Base-by-base conservation (phyloP, 2,113 vertebrate species). In the Dipodomys merriami region DNA sequence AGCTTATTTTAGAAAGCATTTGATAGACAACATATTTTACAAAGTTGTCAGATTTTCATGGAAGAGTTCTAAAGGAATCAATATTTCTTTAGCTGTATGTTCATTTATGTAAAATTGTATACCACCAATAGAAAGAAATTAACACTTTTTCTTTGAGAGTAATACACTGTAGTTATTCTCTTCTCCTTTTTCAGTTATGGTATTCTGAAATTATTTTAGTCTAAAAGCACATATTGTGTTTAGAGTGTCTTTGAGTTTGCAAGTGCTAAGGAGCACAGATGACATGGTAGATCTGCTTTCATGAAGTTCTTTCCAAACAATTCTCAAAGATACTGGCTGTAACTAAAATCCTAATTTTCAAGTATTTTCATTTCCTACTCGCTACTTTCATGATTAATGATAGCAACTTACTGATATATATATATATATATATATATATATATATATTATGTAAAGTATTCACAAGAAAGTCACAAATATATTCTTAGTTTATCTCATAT, bases 301-400 rank as follows among this genome's bases (percentile, higher is more conserved):
- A 78, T 1, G 4, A 15, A 91, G 29, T 88, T 44, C 22, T 33
- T 71, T 53, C 29, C 49, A 15, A 27, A 29, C 27, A 72, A 19
- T 89, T 80, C 1, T 20, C 62, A 90, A 88, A 16, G 11, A 33
- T 27, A 33, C 5, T 15, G n/a, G 25, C 39, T 39, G 3, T 35
- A 91, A 35, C 12, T 90, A 23, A 87, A 18, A 30, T 60, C 20
- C 71, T 7, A 96, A 85, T 33, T 90, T 83, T 57, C 22, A 95
- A 86, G 30, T 68, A 35, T 39, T 46, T 86, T 53, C 1, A 3
- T 64, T 64, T 67, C 12, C 39, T 77, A 29, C 9, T 33, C 6
- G 77, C 60, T 91, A 72, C 27, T 89, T 91, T 89, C 23, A 83
- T 67, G 83, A 46, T 80, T 88, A 88, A 67, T 83, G 69, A 90